phyloP scores from a whole-genome alignment of 2,888 invertebrate species.

The Sphaeridia pumilis region DNA sequence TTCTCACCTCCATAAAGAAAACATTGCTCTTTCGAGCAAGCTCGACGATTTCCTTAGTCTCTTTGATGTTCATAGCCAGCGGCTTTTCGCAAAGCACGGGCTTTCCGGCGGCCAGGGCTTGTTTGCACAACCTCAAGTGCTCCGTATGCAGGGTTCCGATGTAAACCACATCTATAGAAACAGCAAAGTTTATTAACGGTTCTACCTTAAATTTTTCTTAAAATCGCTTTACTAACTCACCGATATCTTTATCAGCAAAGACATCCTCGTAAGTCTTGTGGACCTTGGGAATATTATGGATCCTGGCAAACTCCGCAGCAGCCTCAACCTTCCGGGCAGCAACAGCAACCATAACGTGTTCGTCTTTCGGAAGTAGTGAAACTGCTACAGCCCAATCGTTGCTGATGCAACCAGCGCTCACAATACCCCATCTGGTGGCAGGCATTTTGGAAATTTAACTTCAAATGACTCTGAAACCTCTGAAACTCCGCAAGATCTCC shows the following conservation, averaged over 20 bases:
- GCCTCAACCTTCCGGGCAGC: conserved; percentile 59
- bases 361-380: conserved; percentile 50
- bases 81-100: conserved; percentile 87
- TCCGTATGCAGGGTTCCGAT: conserved; percentile 64
- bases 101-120: conserved; percentile 70
- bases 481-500: no score
- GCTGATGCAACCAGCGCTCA: conserved; percentile 55
- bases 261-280: conserved; percentile 14
- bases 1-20: conserved; percentile 41
- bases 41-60: conserved; percentile 54
- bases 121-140: conserved; percentile 57
- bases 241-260: conserved; percentile 13
- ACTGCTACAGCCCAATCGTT: conserved; percentile 75
- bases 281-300: conserved; percentile 43
- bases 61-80: conserved; percentile 63
- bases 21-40: conserved; percentile 41
- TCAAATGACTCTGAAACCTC: no score
- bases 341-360: conserved; percentile 62
- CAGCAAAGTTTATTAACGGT: neutral
- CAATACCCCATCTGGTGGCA: conserved; percentile 69
- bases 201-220: neutral
- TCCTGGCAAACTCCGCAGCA: conserved; percentile 62
- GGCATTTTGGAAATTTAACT: neutral
- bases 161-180: conserved; percentile 50
- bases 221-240: conserved; percentile 1